Conservation (phyloP, 2,888 invertebrate genomes). For the Parnassius apollo region DNA sequence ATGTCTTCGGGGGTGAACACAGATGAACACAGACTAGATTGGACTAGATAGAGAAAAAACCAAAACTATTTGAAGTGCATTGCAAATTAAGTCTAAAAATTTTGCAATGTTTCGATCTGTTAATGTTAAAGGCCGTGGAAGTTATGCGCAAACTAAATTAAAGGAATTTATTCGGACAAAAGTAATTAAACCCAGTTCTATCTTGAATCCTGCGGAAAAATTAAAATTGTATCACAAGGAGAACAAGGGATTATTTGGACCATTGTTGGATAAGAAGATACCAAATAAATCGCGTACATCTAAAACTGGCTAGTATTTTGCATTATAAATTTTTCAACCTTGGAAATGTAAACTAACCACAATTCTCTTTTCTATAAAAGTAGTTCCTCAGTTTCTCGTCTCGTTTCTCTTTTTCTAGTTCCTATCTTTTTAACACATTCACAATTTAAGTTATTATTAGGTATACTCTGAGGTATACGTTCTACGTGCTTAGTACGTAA, state of each 20-base stretch:
- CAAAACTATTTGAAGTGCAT: no score
- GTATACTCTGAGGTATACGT: not conserved
- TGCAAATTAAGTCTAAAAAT: not conserved
- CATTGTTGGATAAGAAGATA: constrained; percentile 70
- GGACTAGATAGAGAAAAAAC: no score
- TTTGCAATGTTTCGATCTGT: constrained; percentile 60
- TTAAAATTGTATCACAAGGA: constrained; percentile 73
- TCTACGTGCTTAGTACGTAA: no score
- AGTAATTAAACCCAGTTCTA: constrained; percentile 64
- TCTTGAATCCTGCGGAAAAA: constrained; percentile 69
- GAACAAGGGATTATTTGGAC: constrained; percentile 74
- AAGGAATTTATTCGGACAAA: constrained; percentile 61
- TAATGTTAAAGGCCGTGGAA: constrained; percentile 50
- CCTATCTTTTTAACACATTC: not conserved
- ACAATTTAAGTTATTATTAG: not conserved
- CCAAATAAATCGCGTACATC: constrained; percentile 62
- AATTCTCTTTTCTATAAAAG: constrained; percentile 26
- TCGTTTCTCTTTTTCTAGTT: not conserved
- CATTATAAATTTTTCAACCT: constrained; percentile 53
- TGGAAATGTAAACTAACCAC: constrained; percentile 34
- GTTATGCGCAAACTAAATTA: constrained; percentile 51
- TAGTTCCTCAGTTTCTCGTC: constrained; percentile 21
- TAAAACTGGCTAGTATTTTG: constrained; percentile 59
- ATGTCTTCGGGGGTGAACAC: no score
- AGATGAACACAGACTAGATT: no score